Conservation (phyloP, 2,113 vertebrate species). For the Cryptomyrus ogoouensis region DNA sequence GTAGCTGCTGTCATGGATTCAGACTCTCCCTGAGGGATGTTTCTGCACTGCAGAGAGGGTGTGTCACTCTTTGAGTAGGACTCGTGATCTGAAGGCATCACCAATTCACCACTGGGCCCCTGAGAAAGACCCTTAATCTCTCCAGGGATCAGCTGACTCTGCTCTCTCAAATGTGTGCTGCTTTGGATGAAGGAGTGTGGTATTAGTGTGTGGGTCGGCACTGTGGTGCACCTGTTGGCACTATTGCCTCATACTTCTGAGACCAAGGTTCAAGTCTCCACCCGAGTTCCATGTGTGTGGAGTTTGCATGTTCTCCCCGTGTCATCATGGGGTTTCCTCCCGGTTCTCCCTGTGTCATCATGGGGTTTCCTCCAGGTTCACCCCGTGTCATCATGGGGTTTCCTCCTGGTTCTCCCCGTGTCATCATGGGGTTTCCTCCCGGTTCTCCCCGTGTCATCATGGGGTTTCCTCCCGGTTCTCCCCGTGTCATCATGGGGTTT, state of each 20-base stretch:
- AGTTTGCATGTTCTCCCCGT: background rate
- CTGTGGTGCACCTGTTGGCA: background rate
- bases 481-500: too few species aligned
- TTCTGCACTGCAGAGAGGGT: background rate
- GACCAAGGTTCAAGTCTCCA: too few species aligned
- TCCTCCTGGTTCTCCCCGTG: too few species aligned
- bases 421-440: too few species aligned
- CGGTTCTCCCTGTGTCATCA: too few species aligned
- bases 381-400: too few species aligned
- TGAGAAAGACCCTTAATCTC: background rate
- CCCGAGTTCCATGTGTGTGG: background rate
- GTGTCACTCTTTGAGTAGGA: background rate
- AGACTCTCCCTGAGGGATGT: background rate
- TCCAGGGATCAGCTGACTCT: background rate
- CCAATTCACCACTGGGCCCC: background rate
- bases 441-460: too few species aligned
- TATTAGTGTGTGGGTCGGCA: background rate
- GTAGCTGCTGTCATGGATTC: background rate
- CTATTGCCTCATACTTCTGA: background rate
- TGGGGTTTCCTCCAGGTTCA: too few species aligned
- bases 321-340: too few species aligned
- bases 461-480: background rate
- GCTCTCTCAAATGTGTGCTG: background rate
- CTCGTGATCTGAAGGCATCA: background rate
- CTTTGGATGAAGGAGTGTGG: background rate